Evolutionary conservation across 2,888 invertebrate genomes (phyloP), one percentile per base, ranked within the genome.

Genomic region (Trichogramma evanescens): DNA sequence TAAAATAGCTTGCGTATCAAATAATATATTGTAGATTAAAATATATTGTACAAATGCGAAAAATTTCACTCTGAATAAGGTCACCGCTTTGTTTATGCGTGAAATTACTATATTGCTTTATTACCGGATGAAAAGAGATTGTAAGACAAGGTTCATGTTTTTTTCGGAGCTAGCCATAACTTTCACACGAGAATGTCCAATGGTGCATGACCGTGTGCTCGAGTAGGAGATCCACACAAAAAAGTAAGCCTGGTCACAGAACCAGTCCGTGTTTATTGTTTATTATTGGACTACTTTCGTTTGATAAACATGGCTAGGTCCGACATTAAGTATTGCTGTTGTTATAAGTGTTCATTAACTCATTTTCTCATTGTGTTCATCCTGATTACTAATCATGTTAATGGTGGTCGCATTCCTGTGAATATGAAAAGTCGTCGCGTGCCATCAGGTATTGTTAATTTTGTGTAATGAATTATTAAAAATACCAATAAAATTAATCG

Each of bases 171-270:
- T 9, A 8, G 39, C 56, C 59, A 59, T 58, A 59, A 66, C 71
- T 70, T 70, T 71, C 71, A 69, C 69, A 62, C 62, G 63, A 68
- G 58, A 58, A 56, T 58, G 65, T 56, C 66, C 64, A 63, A 54
- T 67, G 62, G 66, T 68, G 69, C 70, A 66, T 69, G 48, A 10
- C 58, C 26, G 26, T 2, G 26, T 26, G 26, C 26, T 26, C 26
- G 26, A 26, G 26, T 26, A 26, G 26, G 26, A 2, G 26, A 26
- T 26, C 26, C 26, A 26, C 26, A 26, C 26, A 26, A 26, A 26
- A 26, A 26, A 26, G 26, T 26, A 26, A 26, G 26, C 26, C 26
- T 26, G 26, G 26, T 26, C 26, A 26, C 26, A 26, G 26, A 26
- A 26, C 26, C 26, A 26, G 26, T 26, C 26, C 26, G 26, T 26